Evolutionary conservation across 2,113 vertebrate genomes (phyloP), one percentile per base, ranked within the genome.

Genomic region (Phrynosoma platyrhinos): DNA sequence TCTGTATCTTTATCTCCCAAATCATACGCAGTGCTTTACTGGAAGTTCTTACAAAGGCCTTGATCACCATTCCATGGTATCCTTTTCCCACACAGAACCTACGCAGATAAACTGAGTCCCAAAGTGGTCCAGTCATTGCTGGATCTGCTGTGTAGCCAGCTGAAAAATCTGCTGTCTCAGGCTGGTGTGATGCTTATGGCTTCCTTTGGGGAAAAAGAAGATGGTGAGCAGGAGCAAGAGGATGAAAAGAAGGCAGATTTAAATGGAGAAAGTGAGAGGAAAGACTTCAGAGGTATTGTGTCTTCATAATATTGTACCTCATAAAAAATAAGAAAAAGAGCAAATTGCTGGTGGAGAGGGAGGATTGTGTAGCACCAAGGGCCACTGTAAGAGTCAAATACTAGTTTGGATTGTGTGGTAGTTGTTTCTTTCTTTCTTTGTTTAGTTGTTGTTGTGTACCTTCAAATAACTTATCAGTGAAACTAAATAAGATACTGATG

Each of bases 91-190:
- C 74, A 0, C 80, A 99, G 99, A 90, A 99, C 98, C 1, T 99
- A 99, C 53, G 99, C 99, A 66, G 99, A 99, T 94, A 98, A 98
- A 90, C 91, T 99, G 92, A 98, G 98, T 90, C 98, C 98, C 1
- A 99, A 99, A 91, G 98, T 99, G 86, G 98, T 99, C n/a, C 98
- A 99, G 12, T 98, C 98, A 9, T 96, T 99, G 93, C 95, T 99
- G 95, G 99, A 99, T 95, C 96, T 99, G 32, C 97, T 99, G 1
- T 99, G 99, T 91, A 99, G 99, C 92, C 99, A 99, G 90, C 96
- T 99, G 96, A 99, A 99, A 95, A 99, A 98, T 93, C 97, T 99
- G 80, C 95, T 99, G 1, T 98, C 98, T 10, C 98, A 99, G 96
- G 98, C 98, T 47, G 98, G 98, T 47, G 97, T 98, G n/a, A 96